Evolutionary conservation across 2,888 invertebrate genomes (phyloP).

Genomic region (Diarsia dahlii): DNA sequence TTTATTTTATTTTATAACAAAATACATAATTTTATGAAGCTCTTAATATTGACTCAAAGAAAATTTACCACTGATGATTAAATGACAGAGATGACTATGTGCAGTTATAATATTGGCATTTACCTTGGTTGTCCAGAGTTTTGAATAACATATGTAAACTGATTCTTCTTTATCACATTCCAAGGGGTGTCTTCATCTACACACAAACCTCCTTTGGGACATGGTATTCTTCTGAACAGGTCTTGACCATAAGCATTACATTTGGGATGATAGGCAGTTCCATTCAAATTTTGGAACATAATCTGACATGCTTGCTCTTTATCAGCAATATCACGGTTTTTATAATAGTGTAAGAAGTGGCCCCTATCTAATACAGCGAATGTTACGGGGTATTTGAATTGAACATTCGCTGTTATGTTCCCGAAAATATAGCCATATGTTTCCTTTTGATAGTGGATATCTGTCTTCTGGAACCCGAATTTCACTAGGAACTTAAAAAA

Average conservation of each 20-base stretch:
- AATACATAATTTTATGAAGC: too few relatives aligned
- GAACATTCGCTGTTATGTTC: constrained; percentile 95
- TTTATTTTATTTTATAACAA: too few relatives aligned
- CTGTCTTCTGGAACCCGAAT: constrained; percentile 99
- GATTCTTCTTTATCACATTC: constrained; percentile 96
- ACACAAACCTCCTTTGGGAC: constrained; percentile 94
- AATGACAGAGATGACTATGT: neutral
- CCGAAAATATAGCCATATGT: constrained; percentile 99
- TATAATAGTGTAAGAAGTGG: constrained; percentile 97
- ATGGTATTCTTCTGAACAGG: constrained; percentile 96
- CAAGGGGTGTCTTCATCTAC: constrained; percentile 96
- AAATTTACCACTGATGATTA: neutral
- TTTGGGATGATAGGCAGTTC: constrained; percentile 95
- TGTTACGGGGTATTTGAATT: constrained; percentile 93
- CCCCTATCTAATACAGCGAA: constrained; percentile 97
- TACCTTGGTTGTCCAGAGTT: constrained; percentile 97
- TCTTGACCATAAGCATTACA: constrained; percentile 95
- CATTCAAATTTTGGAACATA: constrained; percentile 96
- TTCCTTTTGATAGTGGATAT: constrained; percentile 95
- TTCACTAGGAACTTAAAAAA: constrained; percentile 98
- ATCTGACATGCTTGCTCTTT: constrained; percentile 94
- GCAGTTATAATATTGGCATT: constrained; percentile 27
- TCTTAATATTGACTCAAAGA: neutral
- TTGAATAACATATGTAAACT: constrained; percentile 98
- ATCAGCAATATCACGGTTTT: constrained; percentile 92